phyloP scores from a whole-genome alignment of 2,797 vertebrate species.

The Agapornis canus region DNA sequence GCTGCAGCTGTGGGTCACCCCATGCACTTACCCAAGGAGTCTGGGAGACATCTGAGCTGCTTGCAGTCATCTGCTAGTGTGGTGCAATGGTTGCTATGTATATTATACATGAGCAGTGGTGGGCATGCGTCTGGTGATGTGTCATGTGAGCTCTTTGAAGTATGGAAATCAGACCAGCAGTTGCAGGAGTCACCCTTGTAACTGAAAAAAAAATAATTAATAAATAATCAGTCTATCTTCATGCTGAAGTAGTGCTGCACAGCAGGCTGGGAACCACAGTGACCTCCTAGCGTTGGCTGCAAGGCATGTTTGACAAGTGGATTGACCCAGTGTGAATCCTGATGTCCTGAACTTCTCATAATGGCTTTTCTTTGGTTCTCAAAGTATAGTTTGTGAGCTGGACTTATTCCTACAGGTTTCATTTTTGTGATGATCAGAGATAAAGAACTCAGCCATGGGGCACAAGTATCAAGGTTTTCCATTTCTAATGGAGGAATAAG shows the following conservation, averaged over 20 bases:
- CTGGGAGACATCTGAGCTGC: background rate
- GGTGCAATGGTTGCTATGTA: background rate
- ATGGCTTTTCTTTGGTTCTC: background rate
- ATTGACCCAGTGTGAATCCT: background rate
- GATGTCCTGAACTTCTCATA: background rate
- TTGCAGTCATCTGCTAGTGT: background rate
- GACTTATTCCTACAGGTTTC: background rate
- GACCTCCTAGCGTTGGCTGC: background rate
- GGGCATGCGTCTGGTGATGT: background rate
- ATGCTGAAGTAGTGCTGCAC: background rate
- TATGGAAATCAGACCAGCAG: background rate
- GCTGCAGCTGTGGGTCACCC: background rate
- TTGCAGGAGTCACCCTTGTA: background rate
- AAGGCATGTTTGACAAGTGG: background rate
- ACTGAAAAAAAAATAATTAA: background rate
- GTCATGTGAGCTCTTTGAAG: background rate
- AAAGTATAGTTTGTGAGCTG: background rate
- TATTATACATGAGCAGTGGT: accelerated
- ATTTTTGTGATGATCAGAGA: background rate
- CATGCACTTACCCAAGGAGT: background rate
- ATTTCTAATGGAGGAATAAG: background rate
- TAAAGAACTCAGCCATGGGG: background rate
- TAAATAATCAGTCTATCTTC: background rate
- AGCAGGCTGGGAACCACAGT: background rate
- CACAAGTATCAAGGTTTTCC: background rate